Base-by-base conservation (phyloP, 2,113 vertebrate genomes). In the Bubo scandiacus region DNA sequence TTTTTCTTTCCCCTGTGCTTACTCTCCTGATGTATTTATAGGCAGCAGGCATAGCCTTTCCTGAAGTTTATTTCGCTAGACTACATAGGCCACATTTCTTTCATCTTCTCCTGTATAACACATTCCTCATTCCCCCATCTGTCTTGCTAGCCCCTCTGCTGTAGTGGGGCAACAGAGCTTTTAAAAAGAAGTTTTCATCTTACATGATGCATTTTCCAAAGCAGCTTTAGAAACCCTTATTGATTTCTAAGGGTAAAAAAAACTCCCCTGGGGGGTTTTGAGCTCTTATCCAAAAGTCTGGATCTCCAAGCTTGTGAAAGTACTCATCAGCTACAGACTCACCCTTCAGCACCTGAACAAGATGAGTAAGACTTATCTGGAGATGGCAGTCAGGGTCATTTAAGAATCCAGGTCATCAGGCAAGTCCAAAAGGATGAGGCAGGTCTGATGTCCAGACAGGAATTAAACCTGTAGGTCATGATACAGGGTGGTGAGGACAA, bases 401-500 rank as follows among this genome's bases (percentile, higher is more conserved):
- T 6, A 38, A 34, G 34, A 58, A 65, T 26, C 17, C n/a, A 86
- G 9, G 11, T 34, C 55, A 74, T 3, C 9, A 38, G 13, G 34
- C 2, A 82, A 29, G 4, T 45, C 63, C 21, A 68, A 32, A 40
- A 38, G 8, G 1, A 71, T 5, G 6, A 70, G 2, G 5, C 5
- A 70, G 0, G 11, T 7, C 30, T 29, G 6, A 54, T 2, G 5
- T 7, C 12, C 14, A 32, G 22, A 32, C 5, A n/a, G 3, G 17
- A 78, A 42, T 14, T 14, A 70, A 36, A 36, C 1, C 13, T 23
- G 1, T 5, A 58, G 12, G 0, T 36, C 2, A 40, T 2, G 1
- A 10, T 9, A 0, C 3, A 43, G 6, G 6, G 21, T 73, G 1
- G 1, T 2, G 2, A 81, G 4, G 15, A 30, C 25, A 36, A 12